These are phyloP conservation scores for Chloropsis cyanopogon DNA, from an alignment of 2,113 vertebrate genomes.

Conservation along the genomic window DNA sequence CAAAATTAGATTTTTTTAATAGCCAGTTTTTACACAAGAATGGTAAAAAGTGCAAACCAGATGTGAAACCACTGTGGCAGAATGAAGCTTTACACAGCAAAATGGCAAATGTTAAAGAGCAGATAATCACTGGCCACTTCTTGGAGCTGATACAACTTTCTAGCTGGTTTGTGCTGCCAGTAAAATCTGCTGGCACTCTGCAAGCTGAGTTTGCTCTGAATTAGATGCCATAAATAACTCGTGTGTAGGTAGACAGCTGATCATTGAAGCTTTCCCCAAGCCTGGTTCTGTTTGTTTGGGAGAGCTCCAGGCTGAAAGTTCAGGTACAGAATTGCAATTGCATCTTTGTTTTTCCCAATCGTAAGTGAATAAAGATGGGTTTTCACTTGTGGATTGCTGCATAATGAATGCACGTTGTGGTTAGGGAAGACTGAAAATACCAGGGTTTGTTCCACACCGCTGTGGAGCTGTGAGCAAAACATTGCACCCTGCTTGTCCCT, in stretches of 20 bases:
- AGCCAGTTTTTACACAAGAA: background rate
- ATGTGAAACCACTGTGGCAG: background rate
- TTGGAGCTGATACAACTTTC: background rate
- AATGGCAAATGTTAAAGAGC: background rate
- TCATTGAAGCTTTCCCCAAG: background rate
- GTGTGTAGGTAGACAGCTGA: slow-evolving; percentile 4
- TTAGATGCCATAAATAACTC: slow-evolving; percentile 22
- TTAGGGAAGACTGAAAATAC: background rate
- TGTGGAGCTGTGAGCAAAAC: background rate
- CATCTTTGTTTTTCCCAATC: background rate
- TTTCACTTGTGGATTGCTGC: background rate
- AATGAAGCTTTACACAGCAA: background rate
- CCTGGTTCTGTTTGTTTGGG: background rate
- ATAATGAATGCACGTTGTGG: background rate
- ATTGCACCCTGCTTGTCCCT: background rate
- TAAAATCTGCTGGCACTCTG: background rate
- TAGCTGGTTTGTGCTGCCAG: background rate
- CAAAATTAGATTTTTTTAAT: background rate
- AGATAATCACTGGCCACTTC: background rate
- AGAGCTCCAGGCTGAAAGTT: background rate
- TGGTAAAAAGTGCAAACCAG: background rate
- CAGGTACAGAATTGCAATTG: background rate
- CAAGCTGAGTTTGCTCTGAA: background rate
- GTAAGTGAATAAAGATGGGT: background rate
- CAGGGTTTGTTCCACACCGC: background rate